Evolutionary conservation across 2,797 vertebrate genomes (phyloP).

Genomic region (Sardinella longiceps): DNA sequence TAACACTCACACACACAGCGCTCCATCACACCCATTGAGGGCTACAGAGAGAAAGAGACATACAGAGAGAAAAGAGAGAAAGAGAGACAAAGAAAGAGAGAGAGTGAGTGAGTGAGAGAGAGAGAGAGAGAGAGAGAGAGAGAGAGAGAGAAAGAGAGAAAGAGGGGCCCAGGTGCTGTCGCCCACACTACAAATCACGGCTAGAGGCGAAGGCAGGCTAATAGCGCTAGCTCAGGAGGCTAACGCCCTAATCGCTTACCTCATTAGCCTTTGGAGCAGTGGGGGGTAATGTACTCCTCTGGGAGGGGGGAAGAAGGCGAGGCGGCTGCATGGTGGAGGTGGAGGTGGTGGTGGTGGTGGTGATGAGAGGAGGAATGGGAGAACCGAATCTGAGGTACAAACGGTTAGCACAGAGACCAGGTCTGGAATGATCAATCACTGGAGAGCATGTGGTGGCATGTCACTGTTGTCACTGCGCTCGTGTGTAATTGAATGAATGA

Average conservation of each 20-base stretch:
- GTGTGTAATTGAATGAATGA: conserved; percentile 2
- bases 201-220: conserved; percentile 50
- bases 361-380: background rate
- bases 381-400: conserved; percentile 32
- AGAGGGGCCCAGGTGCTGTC: background rate
- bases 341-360: background rate
- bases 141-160: background rate
- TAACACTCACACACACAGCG: background rate
- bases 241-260: conserved; percentile 74
- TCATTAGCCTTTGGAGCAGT: conserved; percentile 64
- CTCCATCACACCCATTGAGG: background rate
- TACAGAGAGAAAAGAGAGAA: background rate
- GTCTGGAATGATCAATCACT: conserved; percentile 19
- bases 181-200: conserved; percentile 31
- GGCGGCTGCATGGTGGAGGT: background rate
- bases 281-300: conserved; percentile 64
- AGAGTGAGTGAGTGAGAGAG: background rate
- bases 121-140: background rate
- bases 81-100: background rate
- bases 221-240: conserved; percentile 60
- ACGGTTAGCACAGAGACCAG: background rate
- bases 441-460: background rate
- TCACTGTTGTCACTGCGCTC: background rate
- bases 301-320: conserved; percentile 48
- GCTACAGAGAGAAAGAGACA: background rate